Evolutionary conservation across 2,888 invertebrate species (phyloP), one percentile per base, ranked within the genome.

Genomic region (Suillia variegata): DNA sequence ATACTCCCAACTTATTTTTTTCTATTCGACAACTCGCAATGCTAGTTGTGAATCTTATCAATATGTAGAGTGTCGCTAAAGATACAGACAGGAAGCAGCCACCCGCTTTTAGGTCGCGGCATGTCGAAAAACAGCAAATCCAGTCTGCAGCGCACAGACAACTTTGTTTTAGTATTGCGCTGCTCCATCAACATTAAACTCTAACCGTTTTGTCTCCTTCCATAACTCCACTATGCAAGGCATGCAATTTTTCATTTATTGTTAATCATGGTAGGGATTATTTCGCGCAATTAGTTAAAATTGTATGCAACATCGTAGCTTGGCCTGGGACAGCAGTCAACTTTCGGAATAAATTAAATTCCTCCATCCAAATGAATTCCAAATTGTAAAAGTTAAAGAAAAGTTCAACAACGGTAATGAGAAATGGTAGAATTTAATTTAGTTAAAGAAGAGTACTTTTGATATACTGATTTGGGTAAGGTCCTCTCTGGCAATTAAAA

Each of bases 211-310:
- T 31, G 8, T 21, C 22, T 54, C 20, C 21, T 8, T n/a, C 20
- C 15, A 15, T 49, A 34, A 47, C 58, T 55, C 52, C 48, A 38
- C 54, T 24, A 33, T 22, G 47, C 48, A 31, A 50, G 48, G 48
- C 52, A 48, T 54, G 45, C 34, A 17, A 45, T 59, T 34, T 57
- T 57, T 59, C 64, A 56, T 62, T 60, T 66, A 70, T 68, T 71
- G 71, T 66, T 70, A 69, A 69, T 70, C 72, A 70, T 67, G 71
- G 66, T 67, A 66, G 66, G 72, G 72, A 75, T 77, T 77, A 71
- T 71, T 73, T 68, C 57, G 70, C 60, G 65, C 71, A 76, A 76
- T 76, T 76, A 74, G 72, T 65, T 67, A 59, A 69, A n/a, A 65
- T 69, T 70, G 68, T 66, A 59, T 63, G 64, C 68, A 63, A 33